A percentile compares a stretch with the other conserved stretches of the same genome.
Evolutionary conservation across 92 coral and sea anemone species (phyloP).

Genomic region (Zoanthus sansibaricus): DNA sequence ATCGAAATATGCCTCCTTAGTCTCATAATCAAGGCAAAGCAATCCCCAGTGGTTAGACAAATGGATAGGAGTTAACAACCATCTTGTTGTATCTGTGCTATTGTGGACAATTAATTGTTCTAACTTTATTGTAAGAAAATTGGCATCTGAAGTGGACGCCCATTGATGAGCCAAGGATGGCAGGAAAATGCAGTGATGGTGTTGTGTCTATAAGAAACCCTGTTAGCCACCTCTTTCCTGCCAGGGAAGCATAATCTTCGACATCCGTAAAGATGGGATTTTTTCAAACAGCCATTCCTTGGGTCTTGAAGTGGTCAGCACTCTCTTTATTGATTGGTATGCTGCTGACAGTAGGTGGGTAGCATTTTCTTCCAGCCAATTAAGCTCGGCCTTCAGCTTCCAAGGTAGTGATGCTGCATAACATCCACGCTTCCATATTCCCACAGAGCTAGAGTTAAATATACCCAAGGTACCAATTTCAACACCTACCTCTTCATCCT

Average conservation of each 20-base stretch:
- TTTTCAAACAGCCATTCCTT: conserved; percentile 40
- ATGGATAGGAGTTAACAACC: conserved; percentile 16
- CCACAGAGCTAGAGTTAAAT: conserved; percentile 47
- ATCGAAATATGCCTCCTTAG: background rate
- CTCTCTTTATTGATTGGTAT: conserved; percentile 6
- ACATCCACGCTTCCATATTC: conserved; percentile 57
- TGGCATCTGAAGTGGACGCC: conserved; percentile 42
- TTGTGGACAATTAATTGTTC: conserved; percentile 22
- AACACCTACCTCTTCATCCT: conserved; percentile 51
- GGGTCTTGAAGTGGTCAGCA: conserved; percentile 53
- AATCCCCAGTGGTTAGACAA: conserved; percentile 18
- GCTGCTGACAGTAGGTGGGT: conserved; percentile 32
- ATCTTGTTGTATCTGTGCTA: conserved; percentile 11
- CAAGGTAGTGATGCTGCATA: conserved; percentile 19
- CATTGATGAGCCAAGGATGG: conserved; percentile 62
- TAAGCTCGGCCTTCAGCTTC: conserved; percentile 43
- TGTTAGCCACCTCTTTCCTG: conserved; percentile 55
- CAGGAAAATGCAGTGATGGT: conserved; percentile 23
- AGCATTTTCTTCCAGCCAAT: conserved; percentile 42
- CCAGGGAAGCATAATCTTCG: conserved; percentile 52
- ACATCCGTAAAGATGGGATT: conserved; percentile 54
- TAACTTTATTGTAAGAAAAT: conserved; percentile 41
- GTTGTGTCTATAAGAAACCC: conserved; percentile 58
- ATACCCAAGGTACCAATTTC: conserved; percentile 58
- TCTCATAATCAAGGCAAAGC: conserved; percentile 2